Evolutionary conservation across 2,797 vertebrate species (phyloP), one percentile per base, ranked within the genome.

Genomic region (Fistularia commersonii): DNA sequence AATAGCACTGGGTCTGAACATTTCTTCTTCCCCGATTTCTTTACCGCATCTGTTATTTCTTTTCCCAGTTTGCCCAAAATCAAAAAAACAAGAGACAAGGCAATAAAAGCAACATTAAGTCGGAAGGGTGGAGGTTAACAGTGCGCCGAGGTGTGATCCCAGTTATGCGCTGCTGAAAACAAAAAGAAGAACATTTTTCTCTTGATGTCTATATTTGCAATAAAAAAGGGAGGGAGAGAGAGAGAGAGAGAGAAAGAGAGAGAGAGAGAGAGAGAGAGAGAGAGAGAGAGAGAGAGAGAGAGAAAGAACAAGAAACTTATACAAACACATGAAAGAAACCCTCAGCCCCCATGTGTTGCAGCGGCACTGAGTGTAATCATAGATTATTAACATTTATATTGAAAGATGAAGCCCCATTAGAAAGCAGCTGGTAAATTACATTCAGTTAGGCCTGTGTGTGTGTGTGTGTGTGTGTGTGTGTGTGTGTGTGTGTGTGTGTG

Each of bases 341-440:
- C 41, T 54, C 48, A 50, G 69, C 57, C 57, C 58, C 48, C 66
- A 12, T 15, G 48, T 51, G 68, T 64, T 51, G 69, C 72, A 54
- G 67, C 51, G 33, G 67, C 51, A 32, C 60, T 3, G 54, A 78
- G 72, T 60, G 63, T 83, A 81, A 87, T 83, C 76, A 79, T 61
- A 61, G 77, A 83, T 87, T 88, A 86, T 87, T 83, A 84, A 79
- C 83, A 85, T 87, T 87, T 81, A 84, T 84, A 87, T 85, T 82
- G 81, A 84, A 87, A 87, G 76, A 86, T 86, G 81, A 81, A 86
- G 35, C 81, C 69, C 72, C 72, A 83, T 87, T 83, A 85, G 69
- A 66, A 78, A 66, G 77, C 80, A 82, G 71, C 47, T 49, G 47
- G 35, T 39, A 39, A 49, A 49, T 49, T 39, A 49, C 14, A 39